Conservation (phyloP, 2,113 vertebrate species). For the Dasyprocta punctata region DNA sequence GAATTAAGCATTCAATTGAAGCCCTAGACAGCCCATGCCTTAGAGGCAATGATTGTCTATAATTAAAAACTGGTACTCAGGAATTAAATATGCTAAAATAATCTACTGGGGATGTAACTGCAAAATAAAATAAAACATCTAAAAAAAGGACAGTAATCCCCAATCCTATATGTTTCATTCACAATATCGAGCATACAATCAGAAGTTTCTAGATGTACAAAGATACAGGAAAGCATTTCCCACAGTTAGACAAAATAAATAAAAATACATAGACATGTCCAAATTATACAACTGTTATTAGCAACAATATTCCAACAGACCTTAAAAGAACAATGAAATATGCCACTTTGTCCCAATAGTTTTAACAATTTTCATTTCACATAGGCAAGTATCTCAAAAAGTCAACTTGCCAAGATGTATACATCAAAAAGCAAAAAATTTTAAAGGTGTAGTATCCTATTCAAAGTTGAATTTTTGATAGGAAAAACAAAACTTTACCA, state of each 20-base stretch:
- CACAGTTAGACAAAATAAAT: background rate
- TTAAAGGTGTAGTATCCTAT: background rate
- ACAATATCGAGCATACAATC: background rate
- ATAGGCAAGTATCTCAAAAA: background rate
- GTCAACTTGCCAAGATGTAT: background rate
- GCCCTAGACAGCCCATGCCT: background rate
- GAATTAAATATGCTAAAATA: background rate
- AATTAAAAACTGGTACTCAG: background rate
- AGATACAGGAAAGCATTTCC: background rate
- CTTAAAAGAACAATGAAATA: background rate
- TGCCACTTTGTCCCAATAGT: background rate
- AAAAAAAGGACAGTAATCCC: background rate
- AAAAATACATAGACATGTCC: background rate
- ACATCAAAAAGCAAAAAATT: background rate
- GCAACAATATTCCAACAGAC: background rate
- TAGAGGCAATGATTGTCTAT: background rate
- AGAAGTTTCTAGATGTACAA: background rate
- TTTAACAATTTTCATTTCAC: background rate
- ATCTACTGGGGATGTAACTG: background rate
- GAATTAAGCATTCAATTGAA: background rate
- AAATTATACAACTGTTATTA: background rate
- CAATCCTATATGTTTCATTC: background rate
- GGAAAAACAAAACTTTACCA: background rate
- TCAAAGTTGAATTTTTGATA: background rate
- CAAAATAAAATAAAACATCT: conserved; percentile 13